Evolutionary conservation across 1,140 invertebrate genomes (phyloP).

Genomic region (Thaumetopoea pityocampa): DNA sequence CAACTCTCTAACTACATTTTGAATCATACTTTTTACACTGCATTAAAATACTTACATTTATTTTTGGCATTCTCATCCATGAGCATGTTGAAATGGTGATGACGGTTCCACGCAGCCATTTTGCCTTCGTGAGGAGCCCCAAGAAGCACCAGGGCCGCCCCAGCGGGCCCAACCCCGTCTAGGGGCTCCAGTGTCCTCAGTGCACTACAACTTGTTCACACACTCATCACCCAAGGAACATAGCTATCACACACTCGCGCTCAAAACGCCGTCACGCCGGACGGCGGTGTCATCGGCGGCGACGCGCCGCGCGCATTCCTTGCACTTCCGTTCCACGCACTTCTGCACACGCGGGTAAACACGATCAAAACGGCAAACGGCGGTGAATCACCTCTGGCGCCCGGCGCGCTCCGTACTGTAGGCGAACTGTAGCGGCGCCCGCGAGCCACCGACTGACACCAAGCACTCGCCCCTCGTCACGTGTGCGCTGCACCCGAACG

Average conservation of each 20-base stretch:
- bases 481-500: slow-evolving; percentile 52
- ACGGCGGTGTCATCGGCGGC: slow-evolving; percentile 68
- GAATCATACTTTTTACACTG: not conserved
- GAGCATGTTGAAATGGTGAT: slow-evolving; percentile 82
- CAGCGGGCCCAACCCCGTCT: slow-evolving; percentile 75
- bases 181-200: slow-evolving; percentile 75
- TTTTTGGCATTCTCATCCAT: slow-evolving; percentile 83
- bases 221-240: slow-evolving; percentile 71
- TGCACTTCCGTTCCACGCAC: slow-evolving; percentile 65
- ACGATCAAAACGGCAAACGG: slow-evolving; percentile 57
- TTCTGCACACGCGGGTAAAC: slow-evolving; percentile 71
- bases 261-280: slow-evolving; percentile 58
- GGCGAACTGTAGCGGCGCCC: slow-evolving; percentile 50
- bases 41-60: slow-evolving; percentile 78
- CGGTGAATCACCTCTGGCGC: slow-evolving; percentile 67
- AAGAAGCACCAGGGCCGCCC: slow-evolving; percentile 74
- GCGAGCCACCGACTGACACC: slow-evolving; percentile 55
- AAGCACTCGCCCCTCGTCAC: slow-evolving; percentile 65
- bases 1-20: too few relatives aligned
- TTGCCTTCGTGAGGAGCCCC: slow-evolving; percentile 77
- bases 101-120: slow-evolving; percentile 83
- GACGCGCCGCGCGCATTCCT: slow-evolving; percentile 64
- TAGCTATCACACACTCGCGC: slow-evolving; percentile 64
- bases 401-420: slow-evolving; percentile 58
- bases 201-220: slow-evolving; percentile 70